Conservation (phyloP, 2,113 vertebrate genomes). For the Nycticryphes semicollaris region DNA sequence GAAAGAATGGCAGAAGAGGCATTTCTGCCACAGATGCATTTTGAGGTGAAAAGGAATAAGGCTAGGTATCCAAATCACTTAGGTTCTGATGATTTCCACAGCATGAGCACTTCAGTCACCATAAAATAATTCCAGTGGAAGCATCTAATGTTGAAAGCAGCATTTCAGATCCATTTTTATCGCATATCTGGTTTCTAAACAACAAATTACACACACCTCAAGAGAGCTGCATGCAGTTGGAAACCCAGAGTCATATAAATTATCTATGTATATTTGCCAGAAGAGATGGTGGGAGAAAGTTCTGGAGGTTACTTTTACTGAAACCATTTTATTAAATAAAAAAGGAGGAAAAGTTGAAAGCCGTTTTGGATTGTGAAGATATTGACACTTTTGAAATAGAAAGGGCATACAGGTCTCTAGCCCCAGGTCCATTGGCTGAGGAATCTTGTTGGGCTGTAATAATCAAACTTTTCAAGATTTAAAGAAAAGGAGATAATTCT, state of each 20-base stretch:
- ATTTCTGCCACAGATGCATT: not conserved
- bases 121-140: not conserved
- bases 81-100: not conserved
- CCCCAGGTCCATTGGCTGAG: conserved; percentile 10
- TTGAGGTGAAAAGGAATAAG: not conserved
- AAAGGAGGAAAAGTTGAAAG: conserved; percentile 50
- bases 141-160: not conserved
- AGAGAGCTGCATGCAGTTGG: not conserved
- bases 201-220: not conserved
- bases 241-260: not conserved
- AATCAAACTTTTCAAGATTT: conserved; percentile 60
- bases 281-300: not conserved
- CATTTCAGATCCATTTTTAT: not conserved
- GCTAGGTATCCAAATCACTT: not conserved
- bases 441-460: conserved; percentile 55
- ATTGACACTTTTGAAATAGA: conserved; percentile 50
- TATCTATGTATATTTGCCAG: not conserved
- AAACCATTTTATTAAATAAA: not conserved
- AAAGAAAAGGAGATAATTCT: conserved; percentile 55
- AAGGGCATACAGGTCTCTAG: conserved; percentile 39
- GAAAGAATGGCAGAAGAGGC: not conserved
- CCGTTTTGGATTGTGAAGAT: conserved; percentile 44
- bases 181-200: not conserved
- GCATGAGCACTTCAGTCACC: not conserved
- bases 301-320: conserved; percentile 24